Base-by-base conservation (phyloP, 2,888 invertebrate species). In the Epirrita christyi region DNA sequence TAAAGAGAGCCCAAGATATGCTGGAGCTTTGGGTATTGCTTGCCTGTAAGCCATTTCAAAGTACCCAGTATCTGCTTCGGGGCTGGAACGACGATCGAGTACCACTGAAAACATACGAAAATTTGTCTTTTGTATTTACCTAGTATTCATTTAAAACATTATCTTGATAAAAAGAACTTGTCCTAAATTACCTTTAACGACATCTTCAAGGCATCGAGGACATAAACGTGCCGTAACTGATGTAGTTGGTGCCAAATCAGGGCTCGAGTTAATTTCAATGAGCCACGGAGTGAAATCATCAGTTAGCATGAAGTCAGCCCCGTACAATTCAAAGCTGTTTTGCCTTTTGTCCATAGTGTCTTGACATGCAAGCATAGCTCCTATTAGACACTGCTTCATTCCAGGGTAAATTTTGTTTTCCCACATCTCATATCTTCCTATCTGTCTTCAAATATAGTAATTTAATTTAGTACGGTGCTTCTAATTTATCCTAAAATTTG, bases 301-400 rank as follows among this genome's bases (percentile, higher is more conserved):
- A 43, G 96, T 96, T 56, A 98, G 88, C 96, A 98, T 97, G 78
- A 98, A 98, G 85, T 98, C 98, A 0, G 98, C 98, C 11, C 98
- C 98, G 72, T 98, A 98, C 15, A 98, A 86, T 85, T 98, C 98
- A 86, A 98, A 98, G 50, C 97, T 97, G 70, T 97, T 97, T 72
- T 89, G 92, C 48, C 95, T 86, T 38, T 96, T 93, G 73, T 96
- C 96, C 96, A 97, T 96, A 8, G 95, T 93, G 48, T 97, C 96
- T 77, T 98, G 98, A 59, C 97, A 96, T 0, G 97, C 96, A 54
- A 98, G 85, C 92, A 98, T 94, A 0, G 97, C 95, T 57, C 97
- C 97, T 29, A 94, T 92, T 21, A 94, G 86, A 46, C 93, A 95
- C 75, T 96, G 95, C 64, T 95, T 95, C 94, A 97, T 97, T 52